These are phyloP conservation scores for Drosophila littoralis DNA, from an alignment of 1,140 invertebrate genomes.

Conservation along the genomic window DNA sequence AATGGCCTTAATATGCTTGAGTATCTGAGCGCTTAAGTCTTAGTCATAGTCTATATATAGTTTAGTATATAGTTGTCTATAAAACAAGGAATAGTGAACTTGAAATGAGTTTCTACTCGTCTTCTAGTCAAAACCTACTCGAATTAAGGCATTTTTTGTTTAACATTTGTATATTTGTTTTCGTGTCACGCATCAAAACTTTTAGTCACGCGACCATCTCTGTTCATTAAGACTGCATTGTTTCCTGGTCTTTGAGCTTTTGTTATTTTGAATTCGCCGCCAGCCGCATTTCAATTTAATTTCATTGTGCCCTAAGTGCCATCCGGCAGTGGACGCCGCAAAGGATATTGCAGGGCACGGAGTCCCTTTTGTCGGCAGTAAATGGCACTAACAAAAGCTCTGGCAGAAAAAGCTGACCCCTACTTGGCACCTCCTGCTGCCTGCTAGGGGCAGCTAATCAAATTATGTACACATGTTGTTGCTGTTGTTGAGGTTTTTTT, in stretches of 20 bases:
- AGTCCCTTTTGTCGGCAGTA: constrained; percentile 1
- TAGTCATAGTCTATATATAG: too few species aligned
- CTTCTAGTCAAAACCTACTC: too few species aligned
- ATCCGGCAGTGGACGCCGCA: not conserved
- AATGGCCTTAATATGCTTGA: too few species aligned
- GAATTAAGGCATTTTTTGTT: too few species aligned
- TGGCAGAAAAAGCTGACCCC: not conserved
- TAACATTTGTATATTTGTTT: too few species aligned
- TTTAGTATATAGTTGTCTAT: too few species aligned
- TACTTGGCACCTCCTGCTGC: not conserved
- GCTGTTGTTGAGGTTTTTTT: too few species aligned
- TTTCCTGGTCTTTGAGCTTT: not conserved
- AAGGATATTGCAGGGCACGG: not conserved
- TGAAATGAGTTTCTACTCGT: too few species aligned
- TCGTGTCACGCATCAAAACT: too few species aligned
- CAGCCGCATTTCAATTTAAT: constrained; percentile 7
- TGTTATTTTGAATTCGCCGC: not conserved
- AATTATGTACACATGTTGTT: not conserved
- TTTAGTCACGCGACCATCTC: not conserved
- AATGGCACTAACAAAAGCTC: constrained; percentile 18
- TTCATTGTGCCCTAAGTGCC: constrained; percentile 4
- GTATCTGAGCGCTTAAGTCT: too few species aligned
- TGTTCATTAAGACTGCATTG: not conserved
- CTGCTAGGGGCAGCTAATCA: not conserved
- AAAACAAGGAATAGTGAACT: too few species aligned